Conservation (phyloP, 2,113 vertebrate species). For the Platichthys flesus region DNA sequence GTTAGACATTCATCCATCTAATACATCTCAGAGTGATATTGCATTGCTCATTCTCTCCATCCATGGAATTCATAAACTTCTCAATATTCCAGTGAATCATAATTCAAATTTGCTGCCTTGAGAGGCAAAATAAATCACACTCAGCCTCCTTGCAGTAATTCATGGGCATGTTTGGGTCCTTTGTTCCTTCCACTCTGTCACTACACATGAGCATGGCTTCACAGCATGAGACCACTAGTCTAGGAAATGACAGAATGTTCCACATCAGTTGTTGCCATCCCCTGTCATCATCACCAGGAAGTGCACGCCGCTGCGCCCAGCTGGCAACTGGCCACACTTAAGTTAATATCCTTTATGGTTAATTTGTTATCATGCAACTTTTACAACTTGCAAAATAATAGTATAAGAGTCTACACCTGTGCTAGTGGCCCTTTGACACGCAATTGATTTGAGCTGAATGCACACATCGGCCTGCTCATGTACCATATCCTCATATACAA, state of each 20-base stretch:
- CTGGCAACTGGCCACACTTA: background rate
- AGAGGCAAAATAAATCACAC: conserved; percentile 63
- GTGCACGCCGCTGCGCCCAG: background rate
- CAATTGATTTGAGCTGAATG: background rate
- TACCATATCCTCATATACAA: background rate
- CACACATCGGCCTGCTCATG: background rate
- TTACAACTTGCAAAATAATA: background rate
- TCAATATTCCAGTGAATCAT: conserved; percentile 47
- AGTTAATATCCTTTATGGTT: background rate
- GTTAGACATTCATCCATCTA: conserved; percentile 40
- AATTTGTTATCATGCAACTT: background rate
- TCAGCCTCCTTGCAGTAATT: conserved; percentile 25
- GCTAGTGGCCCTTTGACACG: background rate
- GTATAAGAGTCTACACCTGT: background rate
- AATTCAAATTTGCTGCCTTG: conserved; percentile 61
- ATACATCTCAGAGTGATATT: conserved; percentile 25
- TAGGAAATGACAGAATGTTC: conserved; percentile 40
- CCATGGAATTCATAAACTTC: conserved; percentile 54
- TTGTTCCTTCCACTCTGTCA: conserved; percentile 25
- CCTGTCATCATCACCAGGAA: conserved; percentile 15
- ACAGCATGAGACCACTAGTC: conserved; percentile 44
- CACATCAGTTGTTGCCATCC: conserved; percentile 33
- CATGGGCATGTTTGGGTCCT: conserved; percentile 1
- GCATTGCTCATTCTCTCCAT: conserved; percentile 35
- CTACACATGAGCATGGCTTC: conserved; percentile 12